phyloP scores from a whole-genome alignment of 1,140 invertebrate species.

The Macrocentrus cingulum region DNA sequence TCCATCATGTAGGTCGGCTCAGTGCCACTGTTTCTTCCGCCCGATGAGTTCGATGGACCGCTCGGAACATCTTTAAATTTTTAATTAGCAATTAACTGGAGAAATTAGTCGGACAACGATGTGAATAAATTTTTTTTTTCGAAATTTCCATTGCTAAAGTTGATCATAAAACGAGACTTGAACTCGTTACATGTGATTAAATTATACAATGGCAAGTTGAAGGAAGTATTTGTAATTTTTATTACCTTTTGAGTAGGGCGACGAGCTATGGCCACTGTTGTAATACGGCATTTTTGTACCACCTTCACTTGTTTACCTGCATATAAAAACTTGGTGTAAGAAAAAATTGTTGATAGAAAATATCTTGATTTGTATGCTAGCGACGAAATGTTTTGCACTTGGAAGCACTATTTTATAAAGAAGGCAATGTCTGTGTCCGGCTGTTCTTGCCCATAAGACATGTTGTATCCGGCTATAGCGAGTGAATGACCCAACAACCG shows the following conservation, averaged over 20 bases:
- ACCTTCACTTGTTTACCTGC: conserved; percentile 28
- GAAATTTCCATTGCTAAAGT: not conserved
- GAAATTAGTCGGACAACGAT: not conserved
- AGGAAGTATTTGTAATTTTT: not conserved
- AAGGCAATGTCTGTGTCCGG: not conserved
- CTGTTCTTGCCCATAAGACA: conserved; percentile 33
- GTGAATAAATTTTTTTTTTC: no score
- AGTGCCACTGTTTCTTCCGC: conserved; percentile 57
- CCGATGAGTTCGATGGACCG: conserved; percentile 44
- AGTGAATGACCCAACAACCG: conserved; percentile 27
- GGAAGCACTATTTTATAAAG: conserved; percentile 4
- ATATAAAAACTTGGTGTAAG: conserved; percentile 16
- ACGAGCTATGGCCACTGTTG: conserved; percentile 46
- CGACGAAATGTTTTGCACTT: conserved; percentile 15
- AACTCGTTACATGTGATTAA: not conserved
- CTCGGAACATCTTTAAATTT: conserved; percentile 40
- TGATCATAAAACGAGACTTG: not conserved
- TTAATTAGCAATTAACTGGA: not conserved
- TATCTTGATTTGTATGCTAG: conserved; percentile 8
- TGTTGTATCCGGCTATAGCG: conserved; percentile 42
- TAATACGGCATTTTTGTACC: conserved; percentile 46
- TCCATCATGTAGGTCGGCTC: conserved; percentile 87
- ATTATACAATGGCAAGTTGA: not conserved
- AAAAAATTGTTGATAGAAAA: conserved; percentile 11
- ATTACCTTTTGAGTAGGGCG: conserved; percentile 49